Conservation (phyloP, 2,113 vertebrate species). For the Hystrix cristata region DNA sequence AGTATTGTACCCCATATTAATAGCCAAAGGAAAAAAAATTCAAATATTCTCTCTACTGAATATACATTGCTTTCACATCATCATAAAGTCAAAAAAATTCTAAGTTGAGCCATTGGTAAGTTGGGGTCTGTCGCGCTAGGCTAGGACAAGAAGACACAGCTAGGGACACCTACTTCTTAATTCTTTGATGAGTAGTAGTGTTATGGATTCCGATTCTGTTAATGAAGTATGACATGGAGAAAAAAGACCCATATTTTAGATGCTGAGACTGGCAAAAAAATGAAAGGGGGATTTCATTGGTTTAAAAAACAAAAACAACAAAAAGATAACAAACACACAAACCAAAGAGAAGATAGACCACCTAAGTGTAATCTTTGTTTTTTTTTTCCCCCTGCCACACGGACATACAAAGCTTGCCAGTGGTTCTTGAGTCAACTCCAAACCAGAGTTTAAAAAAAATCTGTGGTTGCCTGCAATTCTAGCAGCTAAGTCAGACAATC, state of each 20-base stretch:
- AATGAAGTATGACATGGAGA: neutral
- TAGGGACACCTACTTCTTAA: neutral
- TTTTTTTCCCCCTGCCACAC: neutral
- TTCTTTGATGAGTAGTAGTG: neutral
- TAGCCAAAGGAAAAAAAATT: neutral
- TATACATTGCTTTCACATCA: neutral
- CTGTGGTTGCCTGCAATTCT: slow-evolving; percentile 43
- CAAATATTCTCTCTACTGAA: neutral
- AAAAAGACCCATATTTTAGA: slow-evolving; percentile 6
- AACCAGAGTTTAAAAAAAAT: neutral
- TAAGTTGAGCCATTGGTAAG: neutral
- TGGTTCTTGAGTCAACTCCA: slow-evolving; percentile 33
- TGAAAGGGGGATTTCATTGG: slow-evolving; percentile 20
- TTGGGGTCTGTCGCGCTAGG: neutral
- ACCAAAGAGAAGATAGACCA: slow-evolving; percentile 15
- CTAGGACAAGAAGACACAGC: neutral
- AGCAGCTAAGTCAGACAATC: slow-evolving; percentile 43
- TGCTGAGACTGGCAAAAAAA: neutral
- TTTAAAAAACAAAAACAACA: slow-evolving; percentile 35
- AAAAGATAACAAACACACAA: neutral
- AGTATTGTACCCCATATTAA: neutral
- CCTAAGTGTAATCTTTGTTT: neutral
- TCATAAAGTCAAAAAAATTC: neutral
- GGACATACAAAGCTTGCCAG: slow-evolving; percentile 9
- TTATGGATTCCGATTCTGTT: neutral